A percentile compares a stretch with the other conserved stretches of the same genome.
These are phyloP conservation scores for Drosophila parabipectinata DNA, from an alignment of 1,140 invertebrate genomes.

Conservation along the genomic window DNA sequence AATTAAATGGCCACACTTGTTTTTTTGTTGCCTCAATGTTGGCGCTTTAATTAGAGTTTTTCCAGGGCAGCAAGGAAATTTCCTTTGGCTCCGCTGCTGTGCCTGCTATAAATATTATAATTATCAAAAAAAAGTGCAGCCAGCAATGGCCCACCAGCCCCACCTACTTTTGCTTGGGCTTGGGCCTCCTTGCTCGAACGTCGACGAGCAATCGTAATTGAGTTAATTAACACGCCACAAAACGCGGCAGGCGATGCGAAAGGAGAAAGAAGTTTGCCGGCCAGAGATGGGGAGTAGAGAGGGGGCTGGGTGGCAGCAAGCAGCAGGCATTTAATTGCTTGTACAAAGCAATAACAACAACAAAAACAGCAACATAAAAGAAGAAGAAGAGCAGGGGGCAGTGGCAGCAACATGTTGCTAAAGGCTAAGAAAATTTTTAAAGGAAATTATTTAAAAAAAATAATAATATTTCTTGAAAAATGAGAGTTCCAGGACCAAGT, in stretches of 20 bases:
- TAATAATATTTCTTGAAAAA: too few species aligned
- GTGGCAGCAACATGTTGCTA: conserved; percentile 54
- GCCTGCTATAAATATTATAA: conserved; percentile 79
- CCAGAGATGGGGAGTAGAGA: too few species aligned
- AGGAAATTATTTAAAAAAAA: too few species aligned
- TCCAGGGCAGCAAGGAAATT: conserved; percentile 66
- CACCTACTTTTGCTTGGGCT: neutral
- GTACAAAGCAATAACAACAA: conserved; percentile 73
- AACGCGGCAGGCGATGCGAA: conserved; percentile 64
- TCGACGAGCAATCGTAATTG: conserved; percentile 77
- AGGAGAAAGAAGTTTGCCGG: neutral
- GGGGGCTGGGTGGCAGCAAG: conserved; percentile 15
- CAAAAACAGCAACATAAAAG: conserved; percentile 27
- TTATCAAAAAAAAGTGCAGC: conserved; percentile 66
- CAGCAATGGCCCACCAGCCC: conserved; percentile 13
- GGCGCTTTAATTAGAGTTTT: conserved; percentile 77
- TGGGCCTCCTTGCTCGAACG: conserved; percentile 6
- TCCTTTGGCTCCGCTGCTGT: conserved; percentile 49
- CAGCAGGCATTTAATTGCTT: conserved; percentile 77
- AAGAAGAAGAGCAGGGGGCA: conserved; percentile 1
- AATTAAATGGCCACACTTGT: conserved; percentile 80
- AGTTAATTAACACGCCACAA: conserved; percentile 82
- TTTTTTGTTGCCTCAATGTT: conserved; percentile 23
- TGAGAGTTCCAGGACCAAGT: too few species aligned
- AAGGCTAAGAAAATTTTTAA: conserved; percentile 4